Evolutionary conservation across 2,888 invertebrate species (phyloP), one percentile per base, ranked within the genome.

Genomic region (Caenorhabditis sp.): DNA sequence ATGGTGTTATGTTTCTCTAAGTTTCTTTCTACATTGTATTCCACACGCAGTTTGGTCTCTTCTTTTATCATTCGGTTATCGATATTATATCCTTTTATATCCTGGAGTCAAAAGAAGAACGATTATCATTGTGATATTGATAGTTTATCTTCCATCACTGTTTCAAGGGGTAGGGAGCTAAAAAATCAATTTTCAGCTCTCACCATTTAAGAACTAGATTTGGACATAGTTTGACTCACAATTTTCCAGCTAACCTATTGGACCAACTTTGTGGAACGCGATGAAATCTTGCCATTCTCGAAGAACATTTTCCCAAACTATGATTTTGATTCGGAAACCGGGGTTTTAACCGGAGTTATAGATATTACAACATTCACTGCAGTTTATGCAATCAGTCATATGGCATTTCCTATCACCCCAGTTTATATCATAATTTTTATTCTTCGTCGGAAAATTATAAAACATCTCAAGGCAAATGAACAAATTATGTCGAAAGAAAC

Each of bases 401-500:
- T 72, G 64, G 66, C 72, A 2, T n/a, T 72, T 14, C 72, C 72
- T 10, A 64, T 72, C 17, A 67, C 72, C 43, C 72, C 72, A 5
- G 61, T 67, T 58, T 72, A 72, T 50, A 67, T 72, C 7, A 61
- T 23, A n/a, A 72, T 72, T 17, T 72, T 72, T n/a, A n/a, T n/a
- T n/a, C n/a, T n/a, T n/a, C n/a, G n/a, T n/a, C n/a, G n/a, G n/a
- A n/a, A n/a, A n/a, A 67, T 72, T n/a, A 59, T 64, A 7, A 64
- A 52, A 36, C 56, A 62, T 7, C 26, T 72, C 17, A 58, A 52
- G 57, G 60, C 20, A 36, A 67, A 64, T 49, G 58, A 43, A 14
- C 53, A 31, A 31, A 23, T 56, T 5, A 72, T 72, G 72, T 64
- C 67, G 23, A 72, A 67, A 23, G 72, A 64, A 23, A 72, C 72